Evolutionary conservation across 2,797 vertebrate species (phyloP).

Genomic region (Lepus townsendii): DNA sequence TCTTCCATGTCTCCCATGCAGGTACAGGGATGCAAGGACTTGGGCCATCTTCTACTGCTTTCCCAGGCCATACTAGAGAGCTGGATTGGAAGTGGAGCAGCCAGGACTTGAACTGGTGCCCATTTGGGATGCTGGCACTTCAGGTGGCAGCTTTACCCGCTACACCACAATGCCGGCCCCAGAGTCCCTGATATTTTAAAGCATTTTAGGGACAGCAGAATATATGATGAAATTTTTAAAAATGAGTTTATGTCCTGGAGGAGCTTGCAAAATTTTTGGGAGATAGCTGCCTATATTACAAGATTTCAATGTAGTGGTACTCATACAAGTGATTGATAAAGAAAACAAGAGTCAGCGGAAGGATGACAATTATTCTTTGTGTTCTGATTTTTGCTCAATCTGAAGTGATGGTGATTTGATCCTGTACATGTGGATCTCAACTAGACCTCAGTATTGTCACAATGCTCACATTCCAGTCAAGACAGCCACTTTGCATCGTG

Average conservation of each 20-base stretch:
- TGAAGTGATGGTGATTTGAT: neutral
- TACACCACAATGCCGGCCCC: too few species aligned
- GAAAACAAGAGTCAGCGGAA: neutral
- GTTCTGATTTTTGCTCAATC: neutral
- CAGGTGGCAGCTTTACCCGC: too few species aligned
- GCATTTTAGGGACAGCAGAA: conserved; percentile 1
- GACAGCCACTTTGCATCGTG: neutral
- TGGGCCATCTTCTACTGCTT: too few species aligned
- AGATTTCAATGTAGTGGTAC: conserved; percentile 8
- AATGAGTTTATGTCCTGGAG: conserved; percentile 13
- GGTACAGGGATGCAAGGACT: too few species aligned
- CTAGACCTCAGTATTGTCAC: neutral
- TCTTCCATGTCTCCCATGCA: too few species aligned
- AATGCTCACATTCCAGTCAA: neutral
- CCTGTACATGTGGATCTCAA: neutral
- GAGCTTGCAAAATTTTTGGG: neutral
- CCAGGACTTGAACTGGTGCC: too few species aligned
- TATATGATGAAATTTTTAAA: neutral
- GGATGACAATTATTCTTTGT: neutral
- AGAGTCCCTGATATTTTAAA: conserved; percentile 15
- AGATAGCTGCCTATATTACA: conserved; percentile 9
- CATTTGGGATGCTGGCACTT: too few species aligned
- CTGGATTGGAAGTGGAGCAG: too few species aligned
- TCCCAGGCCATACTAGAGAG: too few species aligned
- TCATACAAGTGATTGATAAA: neutral